These are phyloP conservation scores for Nebria brevicollis DNA, from an alignment of 2,888 invertebrate species.

Conservation along the genomic window DNA sequence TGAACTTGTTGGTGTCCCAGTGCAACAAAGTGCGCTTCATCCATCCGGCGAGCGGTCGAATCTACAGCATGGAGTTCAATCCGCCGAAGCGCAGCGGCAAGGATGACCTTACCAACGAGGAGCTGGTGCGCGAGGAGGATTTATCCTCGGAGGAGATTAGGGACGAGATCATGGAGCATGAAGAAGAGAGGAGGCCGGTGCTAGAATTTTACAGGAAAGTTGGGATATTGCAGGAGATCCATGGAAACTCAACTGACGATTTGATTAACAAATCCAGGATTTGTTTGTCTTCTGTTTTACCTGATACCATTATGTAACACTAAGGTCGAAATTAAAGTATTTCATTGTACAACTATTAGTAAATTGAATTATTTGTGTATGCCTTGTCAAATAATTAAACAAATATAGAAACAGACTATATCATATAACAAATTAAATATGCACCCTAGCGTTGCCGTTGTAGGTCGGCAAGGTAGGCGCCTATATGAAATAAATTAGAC, in stretches of 20 bases:
- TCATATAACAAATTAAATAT: not conserved
- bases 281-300: slow-evolving; percentile 25
- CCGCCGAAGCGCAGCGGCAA: slow-evolving; percentile 15
- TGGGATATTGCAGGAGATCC: slow-evolving; percentile 33
- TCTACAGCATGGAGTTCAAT: slow-evolving; percentile 32
- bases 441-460: not conserved
- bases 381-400: too few species aligned
- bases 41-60: slow-evolving; percentile 32
- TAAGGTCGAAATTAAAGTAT: too few species aligned
- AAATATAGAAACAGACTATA: not conserved
- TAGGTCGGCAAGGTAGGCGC: not conserved
- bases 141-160: slow-evolving; percentile 28
- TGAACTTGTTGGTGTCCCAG: slow-evolving; percentile 17
- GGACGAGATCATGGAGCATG: slow-evolving; percentile 14
- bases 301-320: slow-evolving; percentile 28
- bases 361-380: too few species aligned
- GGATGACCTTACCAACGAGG: slow-evolving; percentile 30
- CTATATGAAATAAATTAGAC: not conserved
- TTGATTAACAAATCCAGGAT: slow-evolving; percentile 34
- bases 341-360: too few species aligned
- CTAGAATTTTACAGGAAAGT: slow-evolving; percentile 29
- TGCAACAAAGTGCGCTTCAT: slow-evolving; percentile 24
- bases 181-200: slow-evolving; percentile 18
- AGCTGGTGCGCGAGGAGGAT: slow-evolving; percentile 26
- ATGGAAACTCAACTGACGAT: slow-evolving; percentile 30